A percentile compares a stretch with the other conserved stretches of the same genome.
Evolutionary conservation across 2,797 vertebrate species (phyloP).

Genomic region (Crocidura indochinensis): DNA sequence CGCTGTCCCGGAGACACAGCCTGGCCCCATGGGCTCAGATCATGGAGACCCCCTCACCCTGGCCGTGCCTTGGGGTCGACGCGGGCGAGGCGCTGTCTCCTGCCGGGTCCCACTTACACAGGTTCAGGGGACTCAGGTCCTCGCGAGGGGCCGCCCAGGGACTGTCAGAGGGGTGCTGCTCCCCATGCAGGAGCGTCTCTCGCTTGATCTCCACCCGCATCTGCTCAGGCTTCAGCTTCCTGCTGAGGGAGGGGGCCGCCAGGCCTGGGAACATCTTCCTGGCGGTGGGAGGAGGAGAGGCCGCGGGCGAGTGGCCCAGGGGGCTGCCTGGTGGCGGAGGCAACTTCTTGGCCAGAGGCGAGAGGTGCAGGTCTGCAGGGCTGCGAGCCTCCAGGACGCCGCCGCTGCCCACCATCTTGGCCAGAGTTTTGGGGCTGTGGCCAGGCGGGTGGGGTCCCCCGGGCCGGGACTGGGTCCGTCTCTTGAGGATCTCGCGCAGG

Average conservation of each 20-base stretch:
- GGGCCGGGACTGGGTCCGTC: slow-evolving; percentile 93
- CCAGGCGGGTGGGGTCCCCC: slow-evolving; percentile 83
- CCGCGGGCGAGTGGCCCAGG: slow-evolving; percentile 88
- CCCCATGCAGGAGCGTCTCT: slow-evolving; percentile 89
- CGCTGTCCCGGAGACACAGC: too few species aligned
- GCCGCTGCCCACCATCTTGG: slow-evolving; percentile 85
- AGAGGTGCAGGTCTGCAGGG: slow-evolving; percentile 85
- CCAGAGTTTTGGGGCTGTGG: slow-evolving; percentile 90
- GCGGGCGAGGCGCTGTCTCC: too few species aligned
- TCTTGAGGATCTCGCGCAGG: slow-evolving; percentile 95
- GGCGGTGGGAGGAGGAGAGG: slow-evolving; percentile 89
- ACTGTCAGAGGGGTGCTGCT: slow-evolving; percentile 86
- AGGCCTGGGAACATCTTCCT: slow-evolving; percentile 92
- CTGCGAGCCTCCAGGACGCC: slow-evolving; percentile 86
- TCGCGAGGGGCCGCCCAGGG: slow-evolving; percentile 92
- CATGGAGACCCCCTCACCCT: not conserved
- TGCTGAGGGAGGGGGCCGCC: slow-evolving; percentile 87
- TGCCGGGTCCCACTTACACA: slow-evolving; percentile 91
- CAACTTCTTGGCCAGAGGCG: slow-evolving; percentile 87
- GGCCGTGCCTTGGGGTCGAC: too few species aligned
- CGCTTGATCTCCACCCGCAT: slow-evolving; percentile 94
- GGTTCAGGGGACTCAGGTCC: slow-evolving; percentile 93
- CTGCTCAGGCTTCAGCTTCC: slow-evolving; percentile 95
- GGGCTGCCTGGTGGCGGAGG: slow-evolving; percentile 86
- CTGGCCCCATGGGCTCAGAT: too few species aligned